These are phyloP conservation scores for Callimorpha dominula DNA, from an alignment of 2,888 invertebrate species.

Conservation along the genomic window DNA sequence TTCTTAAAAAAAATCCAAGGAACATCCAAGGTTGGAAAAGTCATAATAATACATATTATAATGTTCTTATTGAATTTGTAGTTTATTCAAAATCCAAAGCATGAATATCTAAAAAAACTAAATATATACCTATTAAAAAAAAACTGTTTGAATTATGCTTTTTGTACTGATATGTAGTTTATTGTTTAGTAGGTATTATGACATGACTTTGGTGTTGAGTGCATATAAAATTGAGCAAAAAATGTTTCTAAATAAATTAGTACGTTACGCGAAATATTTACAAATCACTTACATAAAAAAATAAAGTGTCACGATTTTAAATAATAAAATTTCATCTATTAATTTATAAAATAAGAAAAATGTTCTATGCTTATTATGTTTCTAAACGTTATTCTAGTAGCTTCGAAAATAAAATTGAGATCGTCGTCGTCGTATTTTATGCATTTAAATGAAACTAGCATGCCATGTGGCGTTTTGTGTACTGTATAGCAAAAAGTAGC, in stretches of 20 bases:
- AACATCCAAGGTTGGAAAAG: neutral
- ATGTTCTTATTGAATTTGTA: neutral
- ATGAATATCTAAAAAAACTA: slow-evolving; percentile 11
- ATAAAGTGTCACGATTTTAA: slow-evolving; percentile 82
- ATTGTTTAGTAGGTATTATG: slow-evolving; percentile 76
- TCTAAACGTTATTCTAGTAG: slow-evolving; percentile 79
- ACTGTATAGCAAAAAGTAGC: slow-evolving; percentile 27
- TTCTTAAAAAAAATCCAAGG: neutral
- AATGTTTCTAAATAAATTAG: slow-evolving; percentile 85
- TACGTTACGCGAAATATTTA: slow-evolving; percentile 73
- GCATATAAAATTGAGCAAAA: slow-evolving; percentile 86
- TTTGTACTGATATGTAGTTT: slow-evolving; percentile 84
- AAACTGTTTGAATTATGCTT: slow-evolving; percentile 72
- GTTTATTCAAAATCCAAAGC: neutral
- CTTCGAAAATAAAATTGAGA: slow-evolving; percentile 84
- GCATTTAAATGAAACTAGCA: slow-evolving; percentile 58
- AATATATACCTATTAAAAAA: slow-evolving; percentile 21
- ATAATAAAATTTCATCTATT: slow-evolving; percentile 70
- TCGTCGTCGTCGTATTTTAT: slow-evolving; percentile 75
- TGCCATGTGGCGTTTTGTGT: slow-evolving; percentile 41
- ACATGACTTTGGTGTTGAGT: slow-evolving; percentile 86
- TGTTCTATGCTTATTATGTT: slow-evolving; percentile 62
- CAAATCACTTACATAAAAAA: slow-evolving; percentile 68
- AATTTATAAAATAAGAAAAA: slow-evolving; percentile 72
- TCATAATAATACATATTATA: neutral